Evolutionary conservation across 1,140 invertebrate species (phyloP).

Genomic region (Caligus rogercresseyi): DNA sequence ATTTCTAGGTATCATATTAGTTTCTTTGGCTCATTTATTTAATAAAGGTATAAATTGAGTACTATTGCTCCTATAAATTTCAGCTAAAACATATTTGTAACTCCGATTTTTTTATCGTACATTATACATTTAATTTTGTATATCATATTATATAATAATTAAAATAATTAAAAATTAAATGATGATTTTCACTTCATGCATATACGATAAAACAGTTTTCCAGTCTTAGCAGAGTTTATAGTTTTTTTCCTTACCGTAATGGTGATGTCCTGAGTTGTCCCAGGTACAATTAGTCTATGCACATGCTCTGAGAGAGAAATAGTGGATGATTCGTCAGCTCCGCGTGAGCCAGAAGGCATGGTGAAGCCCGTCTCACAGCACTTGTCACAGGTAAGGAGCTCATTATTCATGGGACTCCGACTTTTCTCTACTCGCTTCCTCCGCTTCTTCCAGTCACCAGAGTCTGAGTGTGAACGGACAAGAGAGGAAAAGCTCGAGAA

Average conservation of each 20-base stretch:
- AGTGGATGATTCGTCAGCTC: neutral
- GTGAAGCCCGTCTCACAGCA: neutral
- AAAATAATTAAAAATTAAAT: too few relatives aligned
- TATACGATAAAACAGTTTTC: too few relatives aligned
- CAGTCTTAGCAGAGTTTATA: too few relatives aligned
- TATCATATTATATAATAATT: too few relatives aligned
- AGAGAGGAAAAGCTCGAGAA: neutral
- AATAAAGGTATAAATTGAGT: too few relatives aligned
- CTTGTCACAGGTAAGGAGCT: neutral
- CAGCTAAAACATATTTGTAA: too few relatives aligned
- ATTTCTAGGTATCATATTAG: too few relatives aligned
- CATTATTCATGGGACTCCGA: neutral
- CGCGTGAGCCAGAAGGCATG: neutral
- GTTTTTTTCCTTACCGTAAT: neutral
- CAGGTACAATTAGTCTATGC: neutral
- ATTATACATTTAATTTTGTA: too few relatives aligned
- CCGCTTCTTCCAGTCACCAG: neutral
- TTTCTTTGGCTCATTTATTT: too few relatives aligned
- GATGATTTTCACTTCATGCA: too few relatives aligned
- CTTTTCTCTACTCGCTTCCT: neutral
- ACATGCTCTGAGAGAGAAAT: neutral
- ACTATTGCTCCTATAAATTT: too few relatives aligned
- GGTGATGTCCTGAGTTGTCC: neutral
- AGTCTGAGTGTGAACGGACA: neutral
- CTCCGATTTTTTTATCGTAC: too few relatives aligned